Base-by-base conservation (phyloP, 2,888 invertebrate species). In the Brachypalpus laphriformis region DNA sequence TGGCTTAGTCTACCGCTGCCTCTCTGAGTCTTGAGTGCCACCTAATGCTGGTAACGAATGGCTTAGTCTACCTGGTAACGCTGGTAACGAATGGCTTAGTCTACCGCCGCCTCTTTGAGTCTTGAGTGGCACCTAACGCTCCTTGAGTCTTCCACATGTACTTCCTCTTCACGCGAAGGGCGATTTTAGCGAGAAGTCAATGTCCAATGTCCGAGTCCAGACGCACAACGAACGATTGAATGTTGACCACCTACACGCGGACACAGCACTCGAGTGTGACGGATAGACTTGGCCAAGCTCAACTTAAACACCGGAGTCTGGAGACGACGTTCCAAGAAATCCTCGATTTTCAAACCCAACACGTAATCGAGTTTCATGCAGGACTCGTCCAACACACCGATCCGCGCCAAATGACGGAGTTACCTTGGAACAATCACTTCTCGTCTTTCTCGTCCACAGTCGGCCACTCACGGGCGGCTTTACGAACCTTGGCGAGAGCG, bases 281-380 rank as follows among this genome's bases (percentile, higher is more conserved):
- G 99, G 92, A 99, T 99, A 66, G 98, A 99, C 93, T 99, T 99
- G 87, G 99, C 99, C 28, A 99, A 94, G 90, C 99, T 99, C 90
- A 99, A 95, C 93, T 99, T 99, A 94, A 99, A 99, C 72, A 99
- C 98, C 92, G 97, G 99, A 0, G 99, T 99, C 93, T 99, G 99
- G 81, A 99, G 95, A 92, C 99, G 96, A 87, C 99, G 96, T 93
- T 99, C 99, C 94, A 99, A 96, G 94, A 99, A 99, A 94, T 99
- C 99, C 93, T 99, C 99, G 89, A 99, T 97, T 93, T 98, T 98
- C 89, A 99, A 94, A 93, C 99, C 99, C 91, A 99, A 94, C 88
- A 99, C 99, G 90, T 99, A 99, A 99, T 99, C 99, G 90, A 99
- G 98, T 93, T 99, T 99, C 99, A 99, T 99, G 91, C 98, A 96